Base-by-base conservation (phyloP, 2,888 invertebrate genomes). In the Troides aeacus region DNA sequence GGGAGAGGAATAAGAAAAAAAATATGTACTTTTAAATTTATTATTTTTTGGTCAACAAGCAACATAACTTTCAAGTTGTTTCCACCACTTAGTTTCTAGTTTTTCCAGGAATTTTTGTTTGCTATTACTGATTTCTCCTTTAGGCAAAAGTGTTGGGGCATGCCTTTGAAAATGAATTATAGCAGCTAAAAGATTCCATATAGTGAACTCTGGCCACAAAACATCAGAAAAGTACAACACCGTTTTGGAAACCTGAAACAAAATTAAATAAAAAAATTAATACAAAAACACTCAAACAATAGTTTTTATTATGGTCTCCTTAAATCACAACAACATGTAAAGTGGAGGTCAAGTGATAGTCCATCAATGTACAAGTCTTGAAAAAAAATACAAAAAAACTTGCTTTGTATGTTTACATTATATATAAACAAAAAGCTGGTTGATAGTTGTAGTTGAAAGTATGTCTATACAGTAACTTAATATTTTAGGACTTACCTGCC, bases 201-300 rank as follows among this genome's bases (percentile, higher is more conserved):
- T 94, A 60, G 95, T 95, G 82, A 99, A 98, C 82, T 99, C 99
- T 2, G 99, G 99, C 99, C 99, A 99, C 53, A 99, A 88, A 0
- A 97, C 97, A 73, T 96, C 94, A 1, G 97, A 95, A 87, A 99
- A 99, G 82, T 97, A 96, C 57, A 99, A 85, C 62, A 97, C 96
- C 10, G 97, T 95, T 79, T 95, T 94, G 56, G 95, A 94, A 72
- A 95, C 94, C 96, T 98, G 86, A 69, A 87, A 88, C 17, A 50
- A 15, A 50, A 18, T 17, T 50, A 8, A 42, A 46, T 12, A 46
- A 8, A 46, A 15, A 46, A 46, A 8, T 17, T 1, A 2, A 50
- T 17, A 18, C 50, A 50, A 50, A 1, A 17, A 18, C 2, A 15
- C 5, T 17, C 5, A 30, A 30, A 30, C 30, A 30, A 30, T 3